These are phyloP conservation scores for Orussus abietinus DNA, from an alignment of 1,140 invertebrate genomes.

Conservation along the genomic window DNA sequence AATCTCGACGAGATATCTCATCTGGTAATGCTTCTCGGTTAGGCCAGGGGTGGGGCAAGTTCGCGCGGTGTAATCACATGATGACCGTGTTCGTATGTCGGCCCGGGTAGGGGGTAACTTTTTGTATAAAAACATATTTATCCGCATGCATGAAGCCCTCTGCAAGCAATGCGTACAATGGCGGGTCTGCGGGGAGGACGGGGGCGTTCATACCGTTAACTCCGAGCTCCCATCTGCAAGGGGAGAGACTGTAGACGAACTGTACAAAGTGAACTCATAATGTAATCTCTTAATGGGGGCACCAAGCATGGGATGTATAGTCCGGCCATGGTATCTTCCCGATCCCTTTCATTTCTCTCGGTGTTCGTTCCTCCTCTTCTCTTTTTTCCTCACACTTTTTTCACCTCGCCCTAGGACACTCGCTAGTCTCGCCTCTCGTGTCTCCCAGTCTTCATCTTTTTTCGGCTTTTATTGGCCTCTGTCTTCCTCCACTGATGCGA, in stretches of 20 bases:
- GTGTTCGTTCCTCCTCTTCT: too few relatives aligned
- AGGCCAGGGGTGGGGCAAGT: conserved; percentile 17
- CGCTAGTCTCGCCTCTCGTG: too few relatives aligned
- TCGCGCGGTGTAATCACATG: conserved; percentile 33
- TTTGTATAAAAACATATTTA: conserved; percentile 39
- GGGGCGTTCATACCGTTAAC: conserved; percentile 26
- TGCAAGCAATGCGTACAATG: too few relatives aligned
- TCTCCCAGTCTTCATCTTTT: neutral
- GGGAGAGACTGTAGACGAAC: conserved; percentile 12
- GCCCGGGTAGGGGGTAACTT: conserved; percentile 29
- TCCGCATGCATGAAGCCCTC: conserved; percentile 32
- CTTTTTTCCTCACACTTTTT: too few relatives aligned
- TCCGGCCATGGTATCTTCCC: conserved; percentile 5
- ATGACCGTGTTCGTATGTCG: conserved; percentile 32
- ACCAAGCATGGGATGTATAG: conserved; percentile 17
- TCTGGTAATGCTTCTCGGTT: conserved; percentile 30
- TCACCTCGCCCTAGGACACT: too few relatives aligned
- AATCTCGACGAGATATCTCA: conserved; percentile 34
- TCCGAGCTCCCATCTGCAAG: conserved; percentile 20
- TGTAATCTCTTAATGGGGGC: conserved; percentile 35
- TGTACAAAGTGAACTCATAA: conserved; percentile 31
- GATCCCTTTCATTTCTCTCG: neutral
- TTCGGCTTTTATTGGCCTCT: neutral
- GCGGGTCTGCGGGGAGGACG: conserved; percentile 16
- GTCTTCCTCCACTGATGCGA: neutral